Conservation (phyloP, 2,113 vertebrate species). For the Parotia lawesii region DNA sequence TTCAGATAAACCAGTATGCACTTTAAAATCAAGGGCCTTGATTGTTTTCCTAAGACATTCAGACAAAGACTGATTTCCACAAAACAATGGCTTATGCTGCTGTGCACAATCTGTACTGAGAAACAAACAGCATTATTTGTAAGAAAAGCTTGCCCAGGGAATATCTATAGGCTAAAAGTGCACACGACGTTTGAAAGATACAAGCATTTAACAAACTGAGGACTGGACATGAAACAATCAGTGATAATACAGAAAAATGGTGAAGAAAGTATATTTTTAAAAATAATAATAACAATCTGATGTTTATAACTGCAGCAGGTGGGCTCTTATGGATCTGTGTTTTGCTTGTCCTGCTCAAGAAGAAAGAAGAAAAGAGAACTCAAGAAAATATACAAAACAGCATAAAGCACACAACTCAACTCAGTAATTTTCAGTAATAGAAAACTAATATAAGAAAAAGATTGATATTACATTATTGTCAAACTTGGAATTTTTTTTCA, state of each 20-base stretch:
- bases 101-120: background rate
- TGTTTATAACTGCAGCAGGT: conserved; percentile 35
- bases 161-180: background rate
- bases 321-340: conserved; percentile 17
- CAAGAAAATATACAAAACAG: conserved; percentile 42
- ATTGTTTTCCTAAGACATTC: background rate
- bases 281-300: conserved; percentile 28
- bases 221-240: background rate
- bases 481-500: background rate
- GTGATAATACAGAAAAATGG: background rate
- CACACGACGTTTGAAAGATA: background rate
- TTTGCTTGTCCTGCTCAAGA: conserved; percentile 56
- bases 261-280: conserved; percentile 15
- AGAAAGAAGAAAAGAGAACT: conserved; percentile 56
- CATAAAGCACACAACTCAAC: background rate
- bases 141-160: background rate
- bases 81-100: background rate
- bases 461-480: background rate
- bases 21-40: background rate
- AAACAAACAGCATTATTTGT: background rate
- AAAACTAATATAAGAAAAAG: background rate
- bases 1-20: background rate
- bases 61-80: background rate
- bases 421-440: background rate
- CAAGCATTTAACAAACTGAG: background rate